Conservation (phyloP, 1,140 invertebrate genomes). For the Drosophila watanabei region DNA sequence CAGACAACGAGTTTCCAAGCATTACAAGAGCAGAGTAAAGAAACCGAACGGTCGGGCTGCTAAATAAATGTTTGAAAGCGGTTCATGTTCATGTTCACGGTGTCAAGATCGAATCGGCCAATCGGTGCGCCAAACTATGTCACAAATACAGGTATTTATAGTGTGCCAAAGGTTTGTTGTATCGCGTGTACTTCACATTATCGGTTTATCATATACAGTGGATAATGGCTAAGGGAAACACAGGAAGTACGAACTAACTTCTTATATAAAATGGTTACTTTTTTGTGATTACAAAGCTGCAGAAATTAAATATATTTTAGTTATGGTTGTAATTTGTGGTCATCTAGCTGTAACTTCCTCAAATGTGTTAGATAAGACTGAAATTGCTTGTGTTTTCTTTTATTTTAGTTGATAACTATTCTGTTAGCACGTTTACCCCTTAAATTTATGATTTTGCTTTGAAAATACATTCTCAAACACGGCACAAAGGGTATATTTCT, state of each 20-base stretch:
- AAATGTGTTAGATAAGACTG: neutral
- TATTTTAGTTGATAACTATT: neutral
- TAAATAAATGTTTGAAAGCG: conserved; percentile 36
- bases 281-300: neutral
- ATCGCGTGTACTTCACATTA: conserved; percentile 42
- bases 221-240: conserved; percentile 1
- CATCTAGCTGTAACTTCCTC: neutral
- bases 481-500: neutral
- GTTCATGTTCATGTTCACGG: conserved; percentile 46
- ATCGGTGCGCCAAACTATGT: conserved; percentile 37
- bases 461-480: neutral
- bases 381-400: neutral
- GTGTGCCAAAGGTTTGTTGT: conserved; percentile 17
- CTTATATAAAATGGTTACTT: neutral
- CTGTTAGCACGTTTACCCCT: neutral
- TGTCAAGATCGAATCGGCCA: conserved; percentile 43
- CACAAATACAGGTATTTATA: conserved; percentile 29
- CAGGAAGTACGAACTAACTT: no score
- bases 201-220: conserved; percentile 27
- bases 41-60: conserved; percentile 25
- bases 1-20: conserved; percentile 30
- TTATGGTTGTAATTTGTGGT: neutral
- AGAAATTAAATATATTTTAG: neutral
- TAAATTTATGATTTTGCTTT: neutral
- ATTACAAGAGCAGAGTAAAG: conserved; percentile 46